phyloP scores from a whole-genome alignment of 2,888 invertebrate genomes.

The Calameuta filiformis region DNA sequence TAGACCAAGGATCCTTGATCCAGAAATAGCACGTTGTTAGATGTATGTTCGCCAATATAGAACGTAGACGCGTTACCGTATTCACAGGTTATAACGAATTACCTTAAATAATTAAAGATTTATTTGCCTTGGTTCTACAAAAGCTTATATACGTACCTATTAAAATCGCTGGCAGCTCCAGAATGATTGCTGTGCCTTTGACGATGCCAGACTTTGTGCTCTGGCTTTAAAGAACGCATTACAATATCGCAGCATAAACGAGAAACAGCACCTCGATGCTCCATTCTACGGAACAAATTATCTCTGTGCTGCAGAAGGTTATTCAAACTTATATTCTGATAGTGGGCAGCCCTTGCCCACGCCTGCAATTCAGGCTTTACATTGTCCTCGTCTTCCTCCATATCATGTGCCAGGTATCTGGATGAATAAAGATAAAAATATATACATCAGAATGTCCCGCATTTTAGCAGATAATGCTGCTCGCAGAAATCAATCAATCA shows the following conservation, averaged over 20 bases:
- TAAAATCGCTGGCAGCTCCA: constrained; percentile 43
- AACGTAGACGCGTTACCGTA: background rate
- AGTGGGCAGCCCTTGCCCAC: constrained; percentile 57
- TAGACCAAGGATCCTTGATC: background rate
- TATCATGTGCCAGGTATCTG: constrained; percentile 70
- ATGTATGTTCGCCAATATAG: background rate
- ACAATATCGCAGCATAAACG: constrained; percentile 68
- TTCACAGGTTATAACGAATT: background rate
- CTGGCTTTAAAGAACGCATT: constrained; percentile 42
- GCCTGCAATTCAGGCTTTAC: constrained; percentile 63
- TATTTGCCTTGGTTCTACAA: background rate
- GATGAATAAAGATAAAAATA: constrained; percentile 8
- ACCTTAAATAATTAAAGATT: background rate
- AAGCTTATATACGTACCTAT: constrained; percentile 24
- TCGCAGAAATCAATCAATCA: background rate
- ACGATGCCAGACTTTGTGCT: constrained; percentile 52
- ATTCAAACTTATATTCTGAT: constrained; percentile 45
- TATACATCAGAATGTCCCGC: background rate
- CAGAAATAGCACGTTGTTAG: background rate
- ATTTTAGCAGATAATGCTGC: background rate
- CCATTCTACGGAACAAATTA: constrained; percentile 59
- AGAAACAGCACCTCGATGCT: constrained; percentile 68
- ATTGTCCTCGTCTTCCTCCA: constrained; percentile 72
- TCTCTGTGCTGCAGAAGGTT: constrained; percentile 61
- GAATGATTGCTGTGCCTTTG: constrained; percentile 48